Conservation (phyloP, 2,113 vertebrate species). For the Peromyscus polionotus region DNA sequence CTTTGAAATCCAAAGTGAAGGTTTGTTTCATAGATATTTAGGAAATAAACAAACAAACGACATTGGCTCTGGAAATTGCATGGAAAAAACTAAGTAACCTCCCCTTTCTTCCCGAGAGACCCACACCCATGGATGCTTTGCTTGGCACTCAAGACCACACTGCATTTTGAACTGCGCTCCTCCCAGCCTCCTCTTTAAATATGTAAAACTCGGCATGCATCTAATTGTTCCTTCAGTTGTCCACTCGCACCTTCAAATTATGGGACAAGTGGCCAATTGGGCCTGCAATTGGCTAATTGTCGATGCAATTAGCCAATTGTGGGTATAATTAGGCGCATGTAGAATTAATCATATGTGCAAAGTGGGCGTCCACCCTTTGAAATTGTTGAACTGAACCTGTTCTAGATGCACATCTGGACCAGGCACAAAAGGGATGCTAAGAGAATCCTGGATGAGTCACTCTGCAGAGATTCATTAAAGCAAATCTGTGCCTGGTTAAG, state of each 20-base stretch:
- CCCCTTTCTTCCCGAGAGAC: slow-evolving; percentile 34
- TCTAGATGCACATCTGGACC: slow-evolving; percentile 76
- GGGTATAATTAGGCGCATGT: slow-evolving; percentile 77
- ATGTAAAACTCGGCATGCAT: slow-evolving; percentile 74
- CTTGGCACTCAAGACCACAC: neutral
- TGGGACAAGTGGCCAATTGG: slow-evolving; percentile 84
- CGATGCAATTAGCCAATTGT: slow-evolving; percentile 81
- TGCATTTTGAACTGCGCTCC: neutral
- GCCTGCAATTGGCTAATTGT: slow-evolving; percentile 84
- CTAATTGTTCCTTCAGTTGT: slow-evolving; percentile 80
- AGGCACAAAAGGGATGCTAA: slow-evolving; percentile 64
- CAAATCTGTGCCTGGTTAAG: neutral
- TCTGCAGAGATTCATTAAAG: slow-evolving; percentile 63
- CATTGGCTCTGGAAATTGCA: neutral
- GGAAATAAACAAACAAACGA: neutral
- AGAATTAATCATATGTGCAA: slow-evolving; percentile 80
- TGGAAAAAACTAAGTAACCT: neutral
- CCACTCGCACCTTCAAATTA: slow-evolving; percentile 84
- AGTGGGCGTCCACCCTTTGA: slow-evolving; percentile 76
- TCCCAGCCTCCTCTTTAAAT: slow-evolving; percentile 66
- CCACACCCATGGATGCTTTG: neutral
- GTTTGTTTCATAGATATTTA: neutral
- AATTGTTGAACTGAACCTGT: slow-evolving; percentile 67
- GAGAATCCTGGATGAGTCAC: slow-evolving; percentile 58
- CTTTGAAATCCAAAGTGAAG: neutral